Conservation (phyloP, 2,888 invertebrate genomes). For the Thymelicus lineola region DNA sequence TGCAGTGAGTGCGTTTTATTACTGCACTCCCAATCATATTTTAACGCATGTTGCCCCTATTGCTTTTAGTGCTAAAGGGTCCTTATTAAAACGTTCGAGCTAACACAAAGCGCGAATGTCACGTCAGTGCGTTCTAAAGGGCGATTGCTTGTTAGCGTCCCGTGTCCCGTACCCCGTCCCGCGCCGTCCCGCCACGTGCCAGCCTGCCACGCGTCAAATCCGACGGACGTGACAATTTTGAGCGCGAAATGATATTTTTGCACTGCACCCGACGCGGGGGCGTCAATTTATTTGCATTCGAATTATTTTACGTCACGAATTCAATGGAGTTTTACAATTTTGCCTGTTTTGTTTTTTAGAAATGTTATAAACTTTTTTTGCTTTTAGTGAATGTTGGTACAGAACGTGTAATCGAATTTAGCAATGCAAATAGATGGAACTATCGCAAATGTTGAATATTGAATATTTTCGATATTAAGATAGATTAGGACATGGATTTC, state of each 20-base stretch:
- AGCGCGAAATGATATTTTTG: constrained; percentile 54
- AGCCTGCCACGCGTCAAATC: constrained; percentile 53
- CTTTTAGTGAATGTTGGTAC: constrained; percentile 7
- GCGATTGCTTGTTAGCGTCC: constrained; percentile 37
- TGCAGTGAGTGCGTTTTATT: constrained; percentile 32
- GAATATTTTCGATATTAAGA: not conserved
- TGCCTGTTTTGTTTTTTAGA: constrained; percentile 17
- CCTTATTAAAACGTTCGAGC: constrained; percentile 38
- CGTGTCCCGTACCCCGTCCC: constrained; percentile 18
- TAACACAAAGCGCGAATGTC: constrained; percentile 39
- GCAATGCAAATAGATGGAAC: not conserved
- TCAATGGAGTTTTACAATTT: constrained; percentile 31
- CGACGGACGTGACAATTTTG: constrained; percentile 59
- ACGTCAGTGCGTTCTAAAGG: constrained; percentile 36
- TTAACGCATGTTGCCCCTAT: constrained; percentile 35
- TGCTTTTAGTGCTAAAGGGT: constrained; percentile 36
- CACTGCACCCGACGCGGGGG: constrained; percentile 48
- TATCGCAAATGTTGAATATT: not conserved
- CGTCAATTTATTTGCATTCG: constrained; percentile 58
- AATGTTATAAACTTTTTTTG: not conserved
- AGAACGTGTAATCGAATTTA: not conserved
- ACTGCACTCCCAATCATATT: constrained; percentile 27
- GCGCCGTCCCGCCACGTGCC: constrained; percentile 36
- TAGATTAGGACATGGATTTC: too few relatives aligned
- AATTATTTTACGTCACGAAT: constrained; percentile 51